Base-by-base conservation (phyloP, 1,140 invertebrate genomes). In the Piezodorus guildinii region DNA sequence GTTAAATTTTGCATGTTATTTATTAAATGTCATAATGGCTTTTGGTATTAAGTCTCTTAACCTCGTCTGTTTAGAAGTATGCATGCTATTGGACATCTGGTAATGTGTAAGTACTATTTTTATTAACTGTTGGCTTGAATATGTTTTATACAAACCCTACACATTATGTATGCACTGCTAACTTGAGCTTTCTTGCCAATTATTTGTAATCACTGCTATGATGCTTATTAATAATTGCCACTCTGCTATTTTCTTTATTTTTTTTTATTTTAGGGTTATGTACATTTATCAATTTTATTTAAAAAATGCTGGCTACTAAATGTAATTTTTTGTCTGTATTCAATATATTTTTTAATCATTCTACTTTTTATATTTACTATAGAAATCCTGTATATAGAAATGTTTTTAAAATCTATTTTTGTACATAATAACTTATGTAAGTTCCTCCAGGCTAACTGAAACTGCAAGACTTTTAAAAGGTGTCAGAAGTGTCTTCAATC, bases 381-480 rank as follows among this genome's bases (percentile, higher is more conserved):
- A 39, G 2, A 39, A 39, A 10, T 39, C 34, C 34, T 39, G 34
- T 39, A 39, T 39, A 39, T 39, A 39, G 34, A 39, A 39, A 39
- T 39, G 34, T 39, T 39, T 39, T 39, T 39, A 10, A 39, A 39
- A 39, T 9, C 34, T 39, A 10, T 39, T 39, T 39, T 39, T 61
- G 60, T 61, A 61, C 60, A 61, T 61, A 61, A 61, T 61, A 61
- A 61, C 19, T 23, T 19, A 43, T 19, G 12, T 23, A 56, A 56
- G 52, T 56, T 56, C 52, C 19, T 83, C 68, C 85, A 94, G 92
- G 85, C 85, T 95, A 74, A 92, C 90, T 77, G 94, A 97, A 84
- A 95, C 91, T 69, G 92, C 93, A 71, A 83, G 92, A 71, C 83
- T 97, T 72, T 84, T 97, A 77, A 88, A 90, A 80, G 93, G 90